These are phyloP conservation scores for Cassiopea xamachana DNA, from an alignment of 30 jellyfish, hydroid and myxozoan species.

Conservation along the genomic window DNA sequence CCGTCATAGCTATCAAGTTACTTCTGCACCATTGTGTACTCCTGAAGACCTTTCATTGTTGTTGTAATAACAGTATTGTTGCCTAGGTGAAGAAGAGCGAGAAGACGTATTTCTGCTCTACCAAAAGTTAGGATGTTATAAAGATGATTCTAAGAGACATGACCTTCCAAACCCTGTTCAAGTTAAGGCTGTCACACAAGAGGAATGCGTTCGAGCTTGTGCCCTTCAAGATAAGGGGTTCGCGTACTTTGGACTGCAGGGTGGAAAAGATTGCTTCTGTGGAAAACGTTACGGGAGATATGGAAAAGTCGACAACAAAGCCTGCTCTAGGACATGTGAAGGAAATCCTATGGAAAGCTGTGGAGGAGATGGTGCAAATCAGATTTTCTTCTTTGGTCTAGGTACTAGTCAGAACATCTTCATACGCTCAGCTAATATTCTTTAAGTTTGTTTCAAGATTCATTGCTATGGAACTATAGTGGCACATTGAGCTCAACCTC, in stretches of 20 bases:
- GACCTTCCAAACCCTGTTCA: conserved; percentile 76
- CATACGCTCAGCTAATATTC: neutral
- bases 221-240: conserved; percentile 88
- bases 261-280: conserved; percentile 88
- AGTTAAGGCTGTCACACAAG: conserved; percentile 76
- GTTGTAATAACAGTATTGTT: no score
- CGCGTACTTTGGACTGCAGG: conserved; percentile 93
- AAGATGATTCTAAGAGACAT: conserved; percentile 66
- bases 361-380: conserved; percentile 88
- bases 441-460: neutral
- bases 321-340: conserved; percentile 65
- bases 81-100: conserved; percentile 66
- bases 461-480: neutral
- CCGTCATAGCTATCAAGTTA: neutral
- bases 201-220: conserved; percentile 92
- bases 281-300: conserved; percentile 86
- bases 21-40: no score
- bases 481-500: no score
- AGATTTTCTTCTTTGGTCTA: conserved; percentile 82
- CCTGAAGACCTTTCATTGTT: no score
- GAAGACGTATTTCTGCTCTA: conserved; percentile 82
- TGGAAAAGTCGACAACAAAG: conserved; percentile 73
- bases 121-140: conserved; percentile 94
- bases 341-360: conserved; percentile 87
- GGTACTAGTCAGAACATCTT: conserved; percentile 28